Conservation (phyloP, 2,797 vertebrate species). For the Phoebastria nigripes region DNA sequence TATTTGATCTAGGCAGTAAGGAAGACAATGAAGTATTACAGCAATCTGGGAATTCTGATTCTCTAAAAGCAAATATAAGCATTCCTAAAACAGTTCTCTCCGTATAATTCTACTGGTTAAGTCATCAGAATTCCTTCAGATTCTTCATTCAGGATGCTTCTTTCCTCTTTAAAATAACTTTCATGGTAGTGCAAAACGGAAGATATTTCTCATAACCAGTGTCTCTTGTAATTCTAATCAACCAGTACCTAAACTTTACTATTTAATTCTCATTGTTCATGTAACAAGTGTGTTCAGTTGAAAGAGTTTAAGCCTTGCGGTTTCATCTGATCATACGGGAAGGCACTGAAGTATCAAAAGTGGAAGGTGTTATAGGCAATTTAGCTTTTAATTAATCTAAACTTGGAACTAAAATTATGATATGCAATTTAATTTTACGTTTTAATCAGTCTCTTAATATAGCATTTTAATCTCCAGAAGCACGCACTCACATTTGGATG, state of each 20-base stretch:
- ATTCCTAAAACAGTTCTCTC: not conserved
- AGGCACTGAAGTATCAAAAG: not conserved
- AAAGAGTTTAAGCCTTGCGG: not conserved
- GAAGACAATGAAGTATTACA: not conserved
- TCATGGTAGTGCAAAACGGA: not conserved
- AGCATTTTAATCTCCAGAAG: not conserved
- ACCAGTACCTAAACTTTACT: not conserved
- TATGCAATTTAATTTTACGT: slow-evolving; percentile 1
- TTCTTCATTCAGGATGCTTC: not conserved
- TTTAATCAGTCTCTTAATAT: slow-evolving; percentile 13
- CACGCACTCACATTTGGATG: not conserved
- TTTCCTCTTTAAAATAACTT: not conserved
- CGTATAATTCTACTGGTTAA: rapidly evolving
- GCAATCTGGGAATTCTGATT: not conserved
- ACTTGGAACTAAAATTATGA: not conserved
- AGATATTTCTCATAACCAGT: not conserved
- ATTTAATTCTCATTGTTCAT: not conserved
- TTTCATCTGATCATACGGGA: not conserved
- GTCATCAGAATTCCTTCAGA: not conserved
- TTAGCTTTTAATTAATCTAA: slow-evolving; percentile 28
- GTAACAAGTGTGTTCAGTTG: not conserved
- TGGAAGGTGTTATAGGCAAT: slow-evolving; percentile 10
- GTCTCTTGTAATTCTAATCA: not conserved
- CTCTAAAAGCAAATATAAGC: not conserved
- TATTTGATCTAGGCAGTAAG: not conserved